A percentile compares a stretch with the other conserved stretches of the same genome.
Conservation (phyloP, 2,888 invertebrate genomes). For the Idaea straminata region DNA sequence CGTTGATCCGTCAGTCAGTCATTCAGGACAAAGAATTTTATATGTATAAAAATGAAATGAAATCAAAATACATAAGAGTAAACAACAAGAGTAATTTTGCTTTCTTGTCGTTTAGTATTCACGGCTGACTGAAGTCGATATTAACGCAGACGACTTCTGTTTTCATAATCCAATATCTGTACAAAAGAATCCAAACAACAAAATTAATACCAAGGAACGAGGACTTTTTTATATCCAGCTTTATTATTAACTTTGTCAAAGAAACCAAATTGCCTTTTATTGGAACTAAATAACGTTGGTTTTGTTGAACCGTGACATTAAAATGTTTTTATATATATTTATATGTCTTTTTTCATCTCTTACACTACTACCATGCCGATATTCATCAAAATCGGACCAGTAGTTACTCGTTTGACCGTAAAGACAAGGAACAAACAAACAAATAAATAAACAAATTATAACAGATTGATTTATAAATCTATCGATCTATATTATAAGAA, state of each 20-base stretch:
- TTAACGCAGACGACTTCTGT: not conserved
- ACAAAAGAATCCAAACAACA: slow-evolving; percentile 14
- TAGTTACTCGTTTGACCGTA: too few species aligned
- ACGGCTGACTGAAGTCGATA: not conserved
- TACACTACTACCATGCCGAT: not conserved
- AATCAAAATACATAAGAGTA: too few species aligned
- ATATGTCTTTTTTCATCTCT: not conserved
- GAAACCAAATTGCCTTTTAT: slow-evolving; percentile 49
- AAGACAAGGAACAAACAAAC: too few species aligned
- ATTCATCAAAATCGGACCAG: too few species aligned
- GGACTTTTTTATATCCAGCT: slow-evolving; percentile 31
- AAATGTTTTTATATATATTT: slow-evolving; percentile 2
- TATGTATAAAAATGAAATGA: too few species aligned
- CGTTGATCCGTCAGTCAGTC: too few species aligned
- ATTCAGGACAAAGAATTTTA: too few species aligned
- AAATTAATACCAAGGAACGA: slow-evolving; percentile 36
- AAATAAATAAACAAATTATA: too few species aligned
- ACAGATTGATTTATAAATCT: too few species aligned
- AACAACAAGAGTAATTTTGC: slow-evolving; percentile 3
- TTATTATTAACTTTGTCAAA: slow-evolving; percentile 41
- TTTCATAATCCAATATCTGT: slow-evolving; percentile 1
- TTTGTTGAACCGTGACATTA: slow-evolving; percentile 35
- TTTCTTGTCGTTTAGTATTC: not conserved
- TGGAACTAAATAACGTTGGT: slow-evolving; percentile 40
- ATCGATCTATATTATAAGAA: too few species aligned